Percentiles rank a stretch among this genome's conserved stretches.
These are phyloP conservation scores for Drosophila gunungcola DNA, from an alignment of 1,140 invertebrate species.

Conservation along the genomic window DNA sequence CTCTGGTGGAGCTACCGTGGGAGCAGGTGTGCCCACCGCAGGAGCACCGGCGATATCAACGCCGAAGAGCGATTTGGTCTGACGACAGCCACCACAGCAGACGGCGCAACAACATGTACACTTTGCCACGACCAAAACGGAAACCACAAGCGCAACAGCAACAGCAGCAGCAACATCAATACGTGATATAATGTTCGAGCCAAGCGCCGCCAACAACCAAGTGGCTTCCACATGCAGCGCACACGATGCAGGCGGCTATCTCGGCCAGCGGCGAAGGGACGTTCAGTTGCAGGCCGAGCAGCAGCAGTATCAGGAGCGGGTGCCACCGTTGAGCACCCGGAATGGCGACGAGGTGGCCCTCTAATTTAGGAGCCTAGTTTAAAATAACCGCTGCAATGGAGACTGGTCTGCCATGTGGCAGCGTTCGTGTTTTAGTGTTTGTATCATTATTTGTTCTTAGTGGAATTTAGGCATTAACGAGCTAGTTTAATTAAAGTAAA, in stretches of 20 bases:
- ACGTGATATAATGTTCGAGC: slow-evolving; percentile 75
- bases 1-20: slow-evolving; percentile 8
- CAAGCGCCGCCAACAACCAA: slow-evolving; percentile 54
- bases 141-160: slow-evolving; percentile 41
- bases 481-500: slow-evolving; percentile 66
- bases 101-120: slow-evolving; percentile 57
- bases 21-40: neutral
- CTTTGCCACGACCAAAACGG: slow-evolving; percentile 59
- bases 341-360: slow-evolving; percentile 79
- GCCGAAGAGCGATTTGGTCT: slow-evolving; percentile 75
- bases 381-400: slow-evolving; percentile 33
- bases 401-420: slow-evolving; percentile 57
- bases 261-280: slow-evolving; percentile 64
- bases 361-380: slow-evolving; percentile 57
- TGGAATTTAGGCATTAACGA: slow-evolving; percentile 59
- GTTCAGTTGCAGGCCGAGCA: slow-evolving; percentile 70
- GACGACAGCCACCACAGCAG: slow-evolving; percentile 65
- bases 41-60: slow-evolving; percentile 29
- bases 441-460: slow-evolving; percentile 59
- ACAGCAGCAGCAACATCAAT: slow-evolving; percentile 40
- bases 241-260: slow-evolving; percentile 24
- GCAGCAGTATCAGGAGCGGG: slow-evolving; percentile 69
- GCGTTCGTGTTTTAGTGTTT: slow-evolving; percentile 53
- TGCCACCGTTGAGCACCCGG: slow-evolving; percentile 54
- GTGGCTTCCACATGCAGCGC: slow-evolving; percentile 67